phyloP scores from a whole-genome alignment of 1,140 invertebrate species.

The Calosoma granatense region DNA sequence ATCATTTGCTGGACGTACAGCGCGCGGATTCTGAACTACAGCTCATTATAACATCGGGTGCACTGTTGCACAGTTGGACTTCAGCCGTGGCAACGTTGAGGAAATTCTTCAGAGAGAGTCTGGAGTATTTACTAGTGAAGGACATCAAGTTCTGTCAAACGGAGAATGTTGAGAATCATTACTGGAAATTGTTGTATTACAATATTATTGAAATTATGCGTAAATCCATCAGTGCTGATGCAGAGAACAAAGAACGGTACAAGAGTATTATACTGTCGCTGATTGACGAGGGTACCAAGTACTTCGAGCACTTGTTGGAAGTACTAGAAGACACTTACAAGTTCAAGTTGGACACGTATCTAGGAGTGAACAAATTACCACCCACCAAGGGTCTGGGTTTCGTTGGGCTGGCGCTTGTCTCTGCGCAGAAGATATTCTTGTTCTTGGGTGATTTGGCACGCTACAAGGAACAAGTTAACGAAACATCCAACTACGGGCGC shows the following conservation, averaged over 20 bases:
- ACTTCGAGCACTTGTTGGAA: slow-evolving; percentile 66
- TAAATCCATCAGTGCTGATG: slow-evolving; percentile 42
- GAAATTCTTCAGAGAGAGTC: slow-evolving; percentile 55
- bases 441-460: slow-evolving; percentile 84
- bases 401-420: slow-evolving; percentile 66
- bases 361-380: slow-evolving; percentile 40
- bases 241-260: slow-evolving; percentile 45
- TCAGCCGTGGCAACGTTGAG: slow-evolving; percentile 37
- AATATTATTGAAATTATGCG: slow-evolving; percentile 78
- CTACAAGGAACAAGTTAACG: slow-evolving; percentile 77
- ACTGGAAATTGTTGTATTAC: slow-evolving; percentile 89
- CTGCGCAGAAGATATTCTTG: slow-evolving; percentile 77
- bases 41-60: slow-evolving; percentile 39
- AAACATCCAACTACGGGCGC: slow-evolving; percentile 75
- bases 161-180: slow-evolving; percentile 80
- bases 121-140: slow-evolving; percentile 61
- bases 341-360: slow-evolving; percentile 57
- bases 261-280: slow-evolving; percentile 58
- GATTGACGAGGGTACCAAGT: slow-evolving; percentile 69
- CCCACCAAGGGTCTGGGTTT: slow-evolving; percentile 53
- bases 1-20: slow-evolving; percentile 39
- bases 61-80: slow-evolving; percentile 38
- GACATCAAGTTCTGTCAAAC: slow-evolving; percentile 82
- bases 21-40: slow-evolving; percentile 44
- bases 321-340: slow-evolving; percentile 63